Evolutionary conservation across 2,888 invertebrate genomes (phyloP).

Genomic region (Cantharis flavilabris): DNA sequence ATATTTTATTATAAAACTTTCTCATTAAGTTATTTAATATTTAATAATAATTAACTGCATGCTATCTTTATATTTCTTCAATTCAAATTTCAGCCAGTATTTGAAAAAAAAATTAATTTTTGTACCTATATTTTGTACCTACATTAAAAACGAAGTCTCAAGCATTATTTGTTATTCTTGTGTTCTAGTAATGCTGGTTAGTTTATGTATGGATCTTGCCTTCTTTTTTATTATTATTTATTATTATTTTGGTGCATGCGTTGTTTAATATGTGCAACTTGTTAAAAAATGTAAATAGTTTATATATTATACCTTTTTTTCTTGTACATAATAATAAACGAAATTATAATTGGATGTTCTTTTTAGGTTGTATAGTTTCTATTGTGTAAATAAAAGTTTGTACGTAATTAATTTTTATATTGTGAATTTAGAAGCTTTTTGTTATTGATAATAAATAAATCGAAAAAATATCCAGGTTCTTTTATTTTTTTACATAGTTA

Average conservation of each 20-base stretch:
- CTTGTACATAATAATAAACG: background rate
- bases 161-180: background rate
- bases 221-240: background rate
- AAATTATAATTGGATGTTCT: background rate
- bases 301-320: background rate
- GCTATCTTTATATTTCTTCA: background rate
- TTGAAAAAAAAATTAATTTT: background rate
- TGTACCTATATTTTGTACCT: background rate
- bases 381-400: background rate
- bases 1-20: background rate
- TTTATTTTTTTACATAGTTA: background rate
- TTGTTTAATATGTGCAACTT: background rate
- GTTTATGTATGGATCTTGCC: background rate
- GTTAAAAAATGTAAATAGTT: background rate
- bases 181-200: background rate
- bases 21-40: background rate
- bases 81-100: no score
- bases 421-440: conserved; percentile 2
- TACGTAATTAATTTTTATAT: background rate
- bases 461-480: background rate
- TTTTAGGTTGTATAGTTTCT: background rate
- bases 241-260: background rate
- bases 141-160: background rate
- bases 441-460: background rate
- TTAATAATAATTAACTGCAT: background rate